These are phyloP conservation scores for Cephus pulcher DNA, from an alignment of 2,888 invertebrate species.

Conservation along the genomic window DNA sequence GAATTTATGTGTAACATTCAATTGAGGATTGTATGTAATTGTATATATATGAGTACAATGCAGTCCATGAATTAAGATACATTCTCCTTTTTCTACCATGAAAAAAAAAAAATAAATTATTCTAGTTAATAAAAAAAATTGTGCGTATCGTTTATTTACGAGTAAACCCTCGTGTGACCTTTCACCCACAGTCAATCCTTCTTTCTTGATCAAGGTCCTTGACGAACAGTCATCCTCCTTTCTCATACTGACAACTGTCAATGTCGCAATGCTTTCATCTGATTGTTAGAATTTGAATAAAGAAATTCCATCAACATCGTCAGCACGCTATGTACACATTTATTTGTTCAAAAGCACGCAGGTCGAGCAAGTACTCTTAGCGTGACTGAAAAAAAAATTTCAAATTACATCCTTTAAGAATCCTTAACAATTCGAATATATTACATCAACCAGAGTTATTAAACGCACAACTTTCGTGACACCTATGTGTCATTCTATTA, in stretches of 20 bases:
- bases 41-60: slow-evolving; percentile 63
- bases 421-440: neutral
- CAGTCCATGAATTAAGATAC: slow-evolving; percentile 66
- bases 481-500: neutral
- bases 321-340: neutral
- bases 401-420: neutral
- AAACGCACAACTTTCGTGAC: neutral
- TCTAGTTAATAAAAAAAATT: slow-evolving; percentile 64
- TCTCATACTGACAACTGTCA: neutral
- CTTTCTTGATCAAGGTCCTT: neutral
- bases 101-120: slow-evolving; percentile 64
- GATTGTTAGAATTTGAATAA: neutral
- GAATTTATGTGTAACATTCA: slow-evolving; percentile 65
- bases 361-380: neutral
- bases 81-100: slow-evolving; percentile 67
- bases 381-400: neutral
- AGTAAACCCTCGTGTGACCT: neutral
- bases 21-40: slow-evolving; percentile 66
- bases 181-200: neutral
- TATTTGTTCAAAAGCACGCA: neutral
- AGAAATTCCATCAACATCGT: neutral
- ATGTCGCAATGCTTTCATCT: neutral
- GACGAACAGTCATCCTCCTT: neutral
- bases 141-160: slow-evolving; percentile 31
- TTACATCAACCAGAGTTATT: neutral